Evolutionary conservation across 2,888 invertebrate species (phyloP), one percentile per base, ranked within the genome.

Genomic region (Chelonus formosanus): DNA sequence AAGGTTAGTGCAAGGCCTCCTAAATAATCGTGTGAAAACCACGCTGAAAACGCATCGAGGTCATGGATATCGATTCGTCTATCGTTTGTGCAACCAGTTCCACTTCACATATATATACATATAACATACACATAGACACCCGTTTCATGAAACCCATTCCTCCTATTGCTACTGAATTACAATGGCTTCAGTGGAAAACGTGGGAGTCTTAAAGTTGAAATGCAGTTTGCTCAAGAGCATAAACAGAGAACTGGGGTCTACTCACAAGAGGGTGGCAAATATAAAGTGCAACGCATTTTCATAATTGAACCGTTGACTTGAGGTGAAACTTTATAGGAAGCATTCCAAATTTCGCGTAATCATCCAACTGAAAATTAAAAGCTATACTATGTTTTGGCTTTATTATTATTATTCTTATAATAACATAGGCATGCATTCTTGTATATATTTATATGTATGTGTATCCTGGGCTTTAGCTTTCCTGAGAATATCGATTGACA

Each of bases 101-200:
- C 32, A 32, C 31, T 47, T n/a, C 45, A 47, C 36, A 45, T 36
- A 55, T 55, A 34, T 36, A 54, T 43, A 36, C 34, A 55, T 34
- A 34, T 56, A 45, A 6, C 31, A 54, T 45, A 43, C 20, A 40
- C 50, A 52, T 36, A 56, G 43, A 40, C 55, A 59, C 6, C 40
- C 45, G 60, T 43, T 48, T 44, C 65, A 40, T 55, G 36, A 34
- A 45, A 44, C 54, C 44, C 63, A 64, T 69, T 67, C 45, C 54
- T 73, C 65, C 74, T 71, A 74, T 75, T 76, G 74, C 71, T 73
- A 73, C 71, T 75, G 74, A 76, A 77, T 77, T 75, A 76, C 75
- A 77, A 75, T 76, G 73, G 71, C 71, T 68, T 70, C 71, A 67
- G 68, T 68, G 67, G 67, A 69, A 69, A 67, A 48, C 34, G 45